Evolutionary conservation across 2,113 vertebrate species (phyloP).

Genomic region (Aramus guarauna): DNA sequence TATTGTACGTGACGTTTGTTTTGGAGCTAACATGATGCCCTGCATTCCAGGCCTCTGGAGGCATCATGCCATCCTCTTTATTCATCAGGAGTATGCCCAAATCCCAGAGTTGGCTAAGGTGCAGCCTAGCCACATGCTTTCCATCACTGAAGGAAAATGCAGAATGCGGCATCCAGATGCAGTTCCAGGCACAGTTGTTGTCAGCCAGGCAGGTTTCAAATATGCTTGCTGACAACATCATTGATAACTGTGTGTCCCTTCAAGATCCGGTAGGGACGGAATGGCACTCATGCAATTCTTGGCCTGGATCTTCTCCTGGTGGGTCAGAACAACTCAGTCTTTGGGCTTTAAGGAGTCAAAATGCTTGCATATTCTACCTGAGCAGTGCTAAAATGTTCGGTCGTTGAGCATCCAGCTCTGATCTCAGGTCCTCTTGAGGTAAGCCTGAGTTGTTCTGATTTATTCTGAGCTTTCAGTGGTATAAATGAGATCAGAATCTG

Average conservation of each 20-base stretch:
- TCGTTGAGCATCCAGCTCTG: not conserved
- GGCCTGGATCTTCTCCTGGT: not conserved
- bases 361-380: not conserved
- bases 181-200: not conserved
- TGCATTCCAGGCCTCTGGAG: constrained; percentile 54
- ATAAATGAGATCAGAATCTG: not conserved
- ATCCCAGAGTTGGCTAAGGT: constrained; percentile 21
- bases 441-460: not conserved
- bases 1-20: constrained; percentile 63
- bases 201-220: not conserved
- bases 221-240: not conserved
- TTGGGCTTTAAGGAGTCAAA: not conserved
- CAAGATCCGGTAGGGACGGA: not conserved
- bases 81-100: constrained; percentile 53
- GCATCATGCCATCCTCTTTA: constrained; percentile 33
- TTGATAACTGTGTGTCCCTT: not conserved
- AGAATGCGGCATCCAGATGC: not conserved
- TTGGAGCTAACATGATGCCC: constrained; percentile 48
- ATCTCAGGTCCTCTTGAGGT: not conserved
- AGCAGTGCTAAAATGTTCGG: not conserved
- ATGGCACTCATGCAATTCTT: not conserved
- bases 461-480: not conserved
- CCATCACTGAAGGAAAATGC: not conserved
- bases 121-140: constrained; percentile 18
- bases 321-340: not conserved